Base-by-base conservation (phyloP, 1,140 invertebrate genomes). In the Drepana arcuata region DNA sequence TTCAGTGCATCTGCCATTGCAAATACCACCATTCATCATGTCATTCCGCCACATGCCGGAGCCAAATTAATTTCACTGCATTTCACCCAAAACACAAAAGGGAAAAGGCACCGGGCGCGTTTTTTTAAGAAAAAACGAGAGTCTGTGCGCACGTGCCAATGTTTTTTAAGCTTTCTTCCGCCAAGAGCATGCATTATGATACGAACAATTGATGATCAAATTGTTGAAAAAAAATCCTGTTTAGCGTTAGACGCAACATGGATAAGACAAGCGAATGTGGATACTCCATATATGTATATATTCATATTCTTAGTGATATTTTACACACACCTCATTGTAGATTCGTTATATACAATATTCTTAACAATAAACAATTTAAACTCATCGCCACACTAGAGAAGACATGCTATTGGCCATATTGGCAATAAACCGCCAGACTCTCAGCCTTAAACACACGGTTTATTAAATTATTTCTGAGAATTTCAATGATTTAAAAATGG, bases 121-220 rank as follows among this genome's bases (percentile, higher is more conserved):
- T n/a, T n/a, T 57, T 72, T 69, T 60, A 57, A 37, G 62, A 70
- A 79, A 73, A 77, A 73, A 73, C 54, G 69, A 77, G 67, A 75
- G 75, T 74, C 43, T 57, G n/a, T n/a, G 48, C 9, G 73, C 72
- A 78, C 75, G 75, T 70, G 75, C 66, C 53, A 51, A 27, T 41
- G 47, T 65, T 72, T 69, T 74, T 59, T 49, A 44, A 32, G 32
- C 39, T 32, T 50, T 26, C n/a, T 26, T 10, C 10, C 2, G 24
- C n/a, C 2, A 9, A 21, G 24, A 10, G 10, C 24, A 26, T 41
- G 45, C 40, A 43, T 58, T 65, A 59, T 59, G 48, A 36, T 47
- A 36, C 57, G 48, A 59, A 73, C 71, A 78, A 78, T 74, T 70
- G 59, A 35, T 72, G 61, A 70, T 67, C 62, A 63, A 75, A 75